Conservation (phyloP, 2,888 invertebrate genomes). For the Eupsilia transversa region DNA sequence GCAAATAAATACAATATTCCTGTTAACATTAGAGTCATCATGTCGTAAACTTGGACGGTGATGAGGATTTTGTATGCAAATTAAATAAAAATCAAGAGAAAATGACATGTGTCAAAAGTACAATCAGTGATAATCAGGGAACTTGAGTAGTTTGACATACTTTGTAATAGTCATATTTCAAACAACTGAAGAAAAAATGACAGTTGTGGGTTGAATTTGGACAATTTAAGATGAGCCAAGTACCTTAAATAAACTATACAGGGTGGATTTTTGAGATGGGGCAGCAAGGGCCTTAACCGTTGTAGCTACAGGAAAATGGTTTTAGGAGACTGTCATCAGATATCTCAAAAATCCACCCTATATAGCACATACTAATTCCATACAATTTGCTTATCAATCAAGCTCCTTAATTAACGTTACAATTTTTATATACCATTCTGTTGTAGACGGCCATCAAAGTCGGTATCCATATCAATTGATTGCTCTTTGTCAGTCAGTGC, state of each 20-base stretch:
- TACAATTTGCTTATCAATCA: neutral
- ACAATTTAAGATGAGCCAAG: neutral
- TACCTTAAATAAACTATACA: no score
- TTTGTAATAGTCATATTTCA: neutral
- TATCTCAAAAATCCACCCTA: no score
- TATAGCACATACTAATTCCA: neutral
- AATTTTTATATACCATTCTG: neutral
- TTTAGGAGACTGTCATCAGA: no score
- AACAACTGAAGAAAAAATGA: neutral
- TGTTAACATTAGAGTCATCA: conserved; percentile 42
- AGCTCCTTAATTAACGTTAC: neutral
- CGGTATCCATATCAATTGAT: neutral
- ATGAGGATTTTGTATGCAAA: conserved; percentile 48
- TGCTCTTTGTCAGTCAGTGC: conserved; percentile 1
- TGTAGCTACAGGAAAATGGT: no score
- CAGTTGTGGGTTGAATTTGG: neutral
- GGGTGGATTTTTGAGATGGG: no score
- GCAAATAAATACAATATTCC: conserved; percentile 59
- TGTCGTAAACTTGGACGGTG: conserved; percentile 16
- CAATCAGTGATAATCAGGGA: neutral
- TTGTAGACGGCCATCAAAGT: neutral
- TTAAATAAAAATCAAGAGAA: conserved; percentile 52
- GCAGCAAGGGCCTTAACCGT: no score
- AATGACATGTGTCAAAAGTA: conserved; percentile 11
- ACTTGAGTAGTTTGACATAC: neutral